Conservation (phyloP, 2,888 invertebrate genomes). For the Tiliacea citrago region DNA sequence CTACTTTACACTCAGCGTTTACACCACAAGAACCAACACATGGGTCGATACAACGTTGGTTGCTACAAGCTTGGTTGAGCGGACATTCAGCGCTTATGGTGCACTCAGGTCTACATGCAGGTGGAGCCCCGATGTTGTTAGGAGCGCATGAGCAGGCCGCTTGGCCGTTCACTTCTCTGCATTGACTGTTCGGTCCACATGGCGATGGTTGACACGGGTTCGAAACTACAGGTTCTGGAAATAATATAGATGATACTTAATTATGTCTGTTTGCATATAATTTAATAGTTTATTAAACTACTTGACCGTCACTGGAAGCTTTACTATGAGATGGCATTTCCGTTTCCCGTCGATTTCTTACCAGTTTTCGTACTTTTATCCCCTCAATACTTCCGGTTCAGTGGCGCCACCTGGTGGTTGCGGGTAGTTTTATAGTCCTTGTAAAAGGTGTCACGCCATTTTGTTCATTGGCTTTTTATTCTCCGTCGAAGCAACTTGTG, state of each 20-base stretch:
- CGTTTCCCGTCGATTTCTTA: no score
- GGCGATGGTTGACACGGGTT: conserved; percentile 92
- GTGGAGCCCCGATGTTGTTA: conserved; percentile 92
- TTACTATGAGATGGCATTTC: no score
- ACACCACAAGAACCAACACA: conserved; percentile 94
- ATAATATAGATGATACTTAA: conserved; percentile 1
- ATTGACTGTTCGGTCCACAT: conserved; percentile 92
- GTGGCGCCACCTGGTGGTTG: no score
- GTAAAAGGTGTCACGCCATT: no score
- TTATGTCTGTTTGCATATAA: not conserved
- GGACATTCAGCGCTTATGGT: conserved; percentile 93
- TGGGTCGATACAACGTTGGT: conserved; percentile 93
- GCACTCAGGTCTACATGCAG: conserved; percentile 94
- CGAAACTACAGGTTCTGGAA: conserved; percentile 87
- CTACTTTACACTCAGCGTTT: conserved; percentile 94
- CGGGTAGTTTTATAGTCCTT: no score
- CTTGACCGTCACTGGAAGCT: no score
- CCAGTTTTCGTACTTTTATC: no score
- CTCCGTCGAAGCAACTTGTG: no score
- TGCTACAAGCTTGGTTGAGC: conserved; percentile 93
- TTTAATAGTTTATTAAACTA: no score
- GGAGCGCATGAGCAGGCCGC: conserved; percentile 93
- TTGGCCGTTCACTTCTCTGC: conserved; percentile 91
- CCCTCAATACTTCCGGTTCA: no score
- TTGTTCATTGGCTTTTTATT: no score